Evolutionary conservation across 2,113 vertebrate species (phyloP), one percentile per base, ranked within the genome.

Genomic region (Semnornis frantzii): DNA sequence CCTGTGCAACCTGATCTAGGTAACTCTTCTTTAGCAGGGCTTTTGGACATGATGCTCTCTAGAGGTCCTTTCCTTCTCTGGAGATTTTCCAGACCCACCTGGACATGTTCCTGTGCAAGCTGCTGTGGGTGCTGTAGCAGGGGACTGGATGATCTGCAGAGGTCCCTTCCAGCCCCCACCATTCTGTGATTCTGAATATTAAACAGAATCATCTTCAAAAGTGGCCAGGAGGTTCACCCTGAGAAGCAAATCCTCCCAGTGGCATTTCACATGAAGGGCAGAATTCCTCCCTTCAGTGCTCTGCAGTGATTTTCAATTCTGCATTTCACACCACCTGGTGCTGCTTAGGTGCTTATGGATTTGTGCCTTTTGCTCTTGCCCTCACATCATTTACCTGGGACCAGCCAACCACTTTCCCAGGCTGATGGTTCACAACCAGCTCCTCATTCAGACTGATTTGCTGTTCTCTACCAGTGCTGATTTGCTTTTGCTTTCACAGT

Each of bases 391-490:
- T 85, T 46, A 42, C 15, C 13, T 19, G 39, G n/a, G 64, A 89
- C 50, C 9, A 16, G 11, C 19, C 70, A 24, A 11, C 13, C 33
- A 23, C 50, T 92, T 52, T 72, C 55, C 58, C 19, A 52, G 8
- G 28, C 17, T 33, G 54, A 2, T 7, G 25, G 10, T 12, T 78
- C 85, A 44, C 50, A 37, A 8, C 3, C 10, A 44, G 16, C 15
- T 76, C 33, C 24, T 76, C 44, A 9, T 59, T 85, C n/a, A 65
- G 42, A 54, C 31, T 87, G 55, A 76, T 72, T 72, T 69, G 24
- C 16, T 63, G 7, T 70, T 84, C 66, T 21, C 62, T 39, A 4
- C 30, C n/a, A 52, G 5, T 0, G 0, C 11, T 70, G 63, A 92
- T 82, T 72, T 50, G 11, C 6, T 60, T 79, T 63, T 80, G 42